phyloP scores from a whole-genome alignment of 2,113 vertebrate genomes.

The Romanogobio albipinnatus region DNA sequence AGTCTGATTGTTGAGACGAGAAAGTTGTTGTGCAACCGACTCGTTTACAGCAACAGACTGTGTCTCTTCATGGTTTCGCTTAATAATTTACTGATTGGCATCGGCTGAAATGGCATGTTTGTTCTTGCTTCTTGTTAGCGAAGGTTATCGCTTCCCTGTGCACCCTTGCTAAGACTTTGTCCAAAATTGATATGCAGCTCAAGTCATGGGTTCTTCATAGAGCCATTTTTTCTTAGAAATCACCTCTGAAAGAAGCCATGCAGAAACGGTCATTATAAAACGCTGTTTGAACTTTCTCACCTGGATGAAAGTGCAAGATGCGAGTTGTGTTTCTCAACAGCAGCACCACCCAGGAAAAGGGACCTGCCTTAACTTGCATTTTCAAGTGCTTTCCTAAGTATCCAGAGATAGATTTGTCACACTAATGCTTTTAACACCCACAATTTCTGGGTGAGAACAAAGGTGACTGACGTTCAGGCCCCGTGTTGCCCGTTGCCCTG shows the following conservation, averaged over 20 bases:
- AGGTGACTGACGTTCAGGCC: conserved; percentile 8
- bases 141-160: neutral
- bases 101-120: conserved; percentile 12
- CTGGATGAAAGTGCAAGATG: neutral
- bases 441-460: neutral
- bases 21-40: conserved; percentile 18
- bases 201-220: conserved; percentile 8
- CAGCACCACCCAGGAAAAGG: conserved; percentile 4
- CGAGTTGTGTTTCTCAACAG: neutral
- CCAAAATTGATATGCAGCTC: neutral
- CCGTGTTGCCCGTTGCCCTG: neutral
- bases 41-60: conserved; percentile 13
- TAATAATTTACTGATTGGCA: conserved; percentile 15
- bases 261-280: neutral
- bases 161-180: conserved; percentile 15
- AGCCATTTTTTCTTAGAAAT: neutral
- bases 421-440: conserved; percentile 7
- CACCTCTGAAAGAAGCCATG: neutral
- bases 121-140: conserved; percentile 31
- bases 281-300: neutral
- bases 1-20: neutral
- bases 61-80: neutral
- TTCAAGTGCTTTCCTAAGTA: conserved; percentile 4
- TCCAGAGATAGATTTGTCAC: conserved; percentile 21
- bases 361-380: conserved; percentile 23